phyloP scores from a whole-genome alignment of 2,113 vertebrate species.

The Toxotes jaculatrix region DNA sequence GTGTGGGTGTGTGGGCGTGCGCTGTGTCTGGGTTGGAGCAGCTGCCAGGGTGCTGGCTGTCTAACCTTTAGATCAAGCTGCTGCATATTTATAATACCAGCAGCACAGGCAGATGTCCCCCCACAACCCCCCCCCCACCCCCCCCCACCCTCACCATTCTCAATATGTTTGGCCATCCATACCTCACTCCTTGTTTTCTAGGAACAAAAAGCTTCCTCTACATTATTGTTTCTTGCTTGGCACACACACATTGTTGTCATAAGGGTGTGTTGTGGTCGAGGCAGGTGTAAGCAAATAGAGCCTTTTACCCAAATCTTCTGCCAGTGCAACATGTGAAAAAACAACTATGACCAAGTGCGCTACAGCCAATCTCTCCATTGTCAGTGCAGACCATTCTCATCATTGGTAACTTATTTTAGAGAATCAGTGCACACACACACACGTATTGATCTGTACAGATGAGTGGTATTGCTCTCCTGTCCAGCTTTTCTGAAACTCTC shows the following conservation, averaged over 20 bases:
- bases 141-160: conserved; percentile 7
- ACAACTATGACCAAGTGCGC: not conserved
- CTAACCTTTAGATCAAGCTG: conserved; percentile 58
- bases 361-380: not conserved
- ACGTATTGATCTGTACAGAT: not conserved
- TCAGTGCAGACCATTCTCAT: not conserved
- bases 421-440: not conserved
- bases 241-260: not conserved
- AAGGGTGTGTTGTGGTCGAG: not conserved
- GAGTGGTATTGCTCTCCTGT: not conserved
- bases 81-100: conserved; percentile 71
- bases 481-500: not conserved
- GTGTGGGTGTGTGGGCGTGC: not conserved
- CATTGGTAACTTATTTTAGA: not conserved
- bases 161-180: conserved; percentile 20
- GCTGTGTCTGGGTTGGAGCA: conserved; percentile 45
- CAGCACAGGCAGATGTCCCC: conserved; percentile 46
- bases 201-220: conserved; percentile 27
- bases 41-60: conserved; percentile 52
- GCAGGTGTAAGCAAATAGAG: not conserved
- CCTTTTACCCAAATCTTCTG: not conserved
- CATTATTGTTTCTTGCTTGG: conserved; percentile 1
- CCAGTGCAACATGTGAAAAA: not conserved
- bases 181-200: conserved; percentile 23
- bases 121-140: not conserved